These are phyloP conservation scores for Apeira syringaria DNA, from an alignment of 2,888 invertebrate species.

Conservation along the genomic window DNA sequence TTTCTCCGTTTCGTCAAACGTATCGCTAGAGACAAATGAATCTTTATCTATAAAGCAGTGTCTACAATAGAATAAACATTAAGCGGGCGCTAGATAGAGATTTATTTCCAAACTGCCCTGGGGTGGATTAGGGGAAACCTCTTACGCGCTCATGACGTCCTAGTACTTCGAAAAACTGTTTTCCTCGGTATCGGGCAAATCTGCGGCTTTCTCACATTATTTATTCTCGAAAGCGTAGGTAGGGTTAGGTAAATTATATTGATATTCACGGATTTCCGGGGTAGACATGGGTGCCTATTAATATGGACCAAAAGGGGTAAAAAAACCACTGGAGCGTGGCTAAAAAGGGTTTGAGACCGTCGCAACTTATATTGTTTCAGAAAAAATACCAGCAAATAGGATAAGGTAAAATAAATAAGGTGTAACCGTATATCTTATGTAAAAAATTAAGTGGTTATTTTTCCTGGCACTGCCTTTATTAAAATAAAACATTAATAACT, in stretches of 20 bases:
- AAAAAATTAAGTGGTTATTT: too few species aligned
- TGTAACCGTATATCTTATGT: too few species aligned
- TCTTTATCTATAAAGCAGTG: conserved; percentile 15
- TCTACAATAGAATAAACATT: conserved; percentile 39
- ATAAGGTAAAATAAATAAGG: too few species aligned
- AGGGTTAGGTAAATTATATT: conserved; percentile 26
- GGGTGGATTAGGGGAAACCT: conserved; percentile 55
- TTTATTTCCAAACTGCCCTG: conserved; percentile 49
- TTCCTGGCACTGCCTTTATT: too few species aligned
- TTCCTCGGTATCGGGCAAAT: conserved; percentile 30
- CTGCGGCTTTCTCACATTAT: conserved; percentile 18
- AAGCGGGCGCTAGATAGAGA: conserved; percentile 40
- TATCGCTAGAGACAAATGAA: too few species aligned
- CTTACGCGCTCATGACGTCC: conserved; percentile 50
- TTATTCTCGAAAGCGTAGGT: conserved; percentile 14
- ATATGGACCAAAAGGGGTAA: conserved; percentile 3
- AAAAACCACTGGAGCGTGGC: conserved; percentile 1
- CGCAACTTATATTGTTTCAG: too few species aligned
- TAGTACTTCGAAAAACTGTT: conserved; percentile 58
- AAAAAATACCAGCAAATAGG: too few species aligned
- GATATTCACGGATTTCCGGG: conserved; percentile 18
- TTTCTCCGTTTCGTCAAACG: too few species aligned
- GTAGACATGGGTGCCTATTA: conserved; percentile 14
- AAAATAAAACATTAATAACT: too few species aligned
- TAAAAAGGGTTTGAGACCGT: conserved; percentile 1